Evolutionary conservation across 2,113 vertebrate species (phyloP).

Genomic region (Agapornis roseicollis): DNA sequence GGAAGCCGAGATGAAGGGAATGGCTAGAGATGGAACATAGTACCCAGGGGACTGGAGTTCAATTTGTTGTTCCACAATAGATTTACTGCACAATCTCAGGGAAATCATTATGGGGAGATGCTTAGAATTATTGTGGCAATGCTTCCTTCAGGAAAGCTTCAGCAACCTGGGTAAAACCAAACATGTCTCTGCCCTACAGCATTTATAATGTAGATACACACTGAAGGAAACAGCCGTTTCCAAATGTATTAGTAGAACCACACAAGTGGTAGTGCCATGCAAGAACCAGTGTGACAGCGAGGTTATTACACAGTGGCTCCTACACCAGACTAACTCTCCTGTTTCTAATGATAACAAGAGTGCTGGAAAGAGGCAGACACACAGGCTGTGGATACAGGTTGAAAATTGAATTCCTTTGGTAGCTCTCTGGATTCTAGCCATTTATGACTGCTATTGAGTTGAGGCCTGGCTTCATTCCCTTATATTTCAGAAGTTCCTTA

Average conservation of each 20-base stretch:
- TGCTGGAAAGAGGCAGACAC: neutral
- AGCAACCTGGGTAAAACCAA: neutral
- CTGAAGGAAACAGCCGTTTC: neutral
- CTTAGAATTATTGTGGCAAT: slow-evolving; percentile 1
- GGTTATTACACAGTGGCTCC: neutral
- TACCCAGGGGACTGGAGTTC: neutral
- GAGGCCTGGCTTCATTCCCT: neutral
- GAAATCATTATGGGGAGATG: neutral
- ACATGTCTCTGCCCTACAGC: neutral
- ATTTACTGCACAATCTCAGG: slow-evolving; percentile 40
- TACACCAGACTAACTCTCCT: neutral
- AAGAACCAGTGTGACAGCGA: neutral
- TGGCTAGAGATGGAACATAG: slow-evolving; percentile 22
- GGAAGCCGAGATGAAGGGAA: neutral
- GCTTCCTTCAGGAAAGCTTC: neutral
- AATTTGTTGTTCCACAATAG: slow-evolving; percentile 32
- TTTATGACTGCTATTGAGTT: neutral
- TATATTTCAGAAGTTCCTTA: neutral
- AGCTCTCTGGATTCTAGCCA: neutral
- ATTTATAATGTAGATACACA: neutral
- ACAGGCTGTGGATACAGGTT: neutral
- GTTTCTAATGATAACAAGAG: neutral
- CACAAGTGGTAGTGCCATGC: neutral
- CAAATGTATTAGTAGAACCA: neutral
- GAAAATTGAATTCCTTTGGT: neutral